Conservation (phyloP, 2,888 invertebrate genomes). For the Pelosia muscerda region DNA sequence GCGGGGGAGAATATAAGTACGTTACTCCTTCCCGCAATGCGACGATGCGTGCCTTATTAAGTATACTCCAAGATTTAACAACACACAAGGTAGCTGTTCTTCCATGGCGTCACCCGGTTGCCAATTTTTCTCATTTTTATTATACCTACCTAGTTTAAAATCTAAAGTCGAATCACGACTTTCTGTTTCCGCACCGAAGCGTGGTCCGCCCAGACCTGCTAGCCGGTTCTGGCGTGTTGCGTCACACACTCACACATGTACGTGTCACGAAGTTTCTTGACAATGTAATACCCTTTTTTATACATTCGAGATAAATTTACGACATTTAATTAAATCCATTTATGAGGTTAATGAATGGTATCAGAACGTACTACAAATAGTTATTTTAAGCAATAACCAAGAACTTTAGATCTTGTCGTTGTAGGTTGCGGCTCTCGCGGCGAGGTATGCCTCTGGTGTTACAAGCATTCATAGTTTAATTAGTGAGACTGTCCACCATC, state of each 20-base stretch:
- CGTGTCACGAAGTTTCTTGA: conserved; percentile 30
- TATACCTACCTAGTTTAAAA: neutral
- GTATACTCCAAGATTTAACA: conserved; percentile 6
- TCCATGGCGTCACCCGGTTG: neutral
- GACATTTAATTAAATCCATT: neutral
- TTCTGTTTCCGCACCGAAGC: neutral
- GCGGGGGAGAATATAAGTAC: conserved; percentile 66
- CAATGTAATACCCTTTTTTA: neutral
- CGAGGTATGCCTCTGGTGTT: neutral
- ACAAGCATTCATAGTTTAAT: no score
- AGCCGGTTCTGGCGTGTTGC: conserved; percentile 58
- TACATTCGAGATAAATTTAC: neutral
- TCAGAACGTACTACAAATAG: no score
- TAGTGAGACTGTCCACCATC: no score
- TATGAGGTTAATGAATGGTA: no score
- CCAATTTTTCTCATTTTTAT: neutral
- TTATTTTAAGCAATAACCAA: no score
- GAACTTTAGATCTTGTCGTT: neutral
- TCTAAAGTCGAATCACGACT: neutral
- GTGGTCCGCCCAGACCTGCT: conserved; percentile 16
- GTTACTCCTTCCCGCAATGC: conserved; percentile 83
- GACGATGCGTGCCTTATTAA: conserved; percentile 64
- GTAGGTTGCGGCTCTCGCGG: neutral
- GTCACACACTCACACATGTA: no score
- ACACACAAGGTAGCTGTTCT: neutral